Conservation (phyloP, 2,797 vertebrate genomes). For the Gymnodraco acuticeps region DNA sequence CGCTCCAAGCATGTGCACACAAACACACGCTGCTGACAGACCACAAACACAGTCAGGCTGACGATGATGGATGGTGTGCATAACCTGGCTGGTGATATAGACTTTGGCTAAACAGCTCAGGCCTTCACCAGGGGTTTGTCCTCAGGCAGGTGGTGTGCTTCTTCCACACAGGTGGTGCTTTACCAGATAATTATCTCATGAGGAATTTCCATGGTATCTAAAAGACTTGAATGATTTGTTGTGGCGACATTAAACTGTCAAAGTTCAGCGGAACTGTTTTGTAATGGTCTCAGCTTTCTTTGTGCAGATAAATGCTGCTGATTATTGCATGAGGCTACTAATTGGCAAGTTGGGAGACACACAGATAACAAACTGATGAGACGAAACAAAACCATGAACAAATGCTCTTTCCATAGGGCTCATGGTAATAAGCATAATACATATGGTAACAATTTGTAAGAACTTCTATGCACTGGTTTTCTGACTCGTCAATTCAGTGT, state of each 20-base stretch:
- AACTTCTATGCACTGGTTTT: conserved; percentile 67
- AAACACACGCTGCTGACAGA: conserved; percentile 76
- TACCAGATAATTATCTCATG: conserved; percentile 64
- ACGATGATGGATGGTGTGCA: conserved; percentile 84
- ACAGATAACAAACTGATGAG: conserved; percentile 61
- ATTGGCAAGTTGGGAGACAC: conserved; percentile 44
- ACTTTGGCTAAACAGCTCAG: conserved; percentile 80
- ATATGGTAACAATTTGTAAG: conserved; percentile 73
- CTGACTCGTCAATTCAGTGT: conserved; percentile 67
- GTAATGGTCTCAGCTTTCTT: conserved; percentile 33
- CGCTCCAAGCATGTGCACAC: conserved; percentile 52
- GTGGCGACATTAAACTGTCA: conserved; percentile 14
- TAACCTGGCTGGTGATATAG: conserved; percentile 79
- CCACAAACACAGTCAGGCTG: conserved; percentile 79
- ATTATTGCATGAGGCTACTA: conserved; percentile 50
- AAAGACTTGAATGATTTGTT: conserved; percentile 6
- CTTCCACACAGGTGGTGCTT: conserved; percentile 77
- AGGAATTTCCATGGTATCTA: conserved; percentile 29
- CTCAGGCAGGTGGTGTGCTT: conserved; percentile 73
- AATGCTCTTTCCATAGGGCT: conserved; percentile 47
- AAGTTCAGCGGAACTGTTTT: conserved; percentile 20
- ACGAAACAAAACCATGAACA: conserved; percentile 57
- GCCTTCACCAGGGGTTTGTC: conserved; percentile 76
- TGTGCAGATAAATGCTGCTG: conserved; percentile 34
- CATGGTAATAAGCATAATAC: conserved; percentile 63